Base-by-base conservation (phyloP, 2,113 vertebrate genomes). In the Malurus cyaneus region DNA sequence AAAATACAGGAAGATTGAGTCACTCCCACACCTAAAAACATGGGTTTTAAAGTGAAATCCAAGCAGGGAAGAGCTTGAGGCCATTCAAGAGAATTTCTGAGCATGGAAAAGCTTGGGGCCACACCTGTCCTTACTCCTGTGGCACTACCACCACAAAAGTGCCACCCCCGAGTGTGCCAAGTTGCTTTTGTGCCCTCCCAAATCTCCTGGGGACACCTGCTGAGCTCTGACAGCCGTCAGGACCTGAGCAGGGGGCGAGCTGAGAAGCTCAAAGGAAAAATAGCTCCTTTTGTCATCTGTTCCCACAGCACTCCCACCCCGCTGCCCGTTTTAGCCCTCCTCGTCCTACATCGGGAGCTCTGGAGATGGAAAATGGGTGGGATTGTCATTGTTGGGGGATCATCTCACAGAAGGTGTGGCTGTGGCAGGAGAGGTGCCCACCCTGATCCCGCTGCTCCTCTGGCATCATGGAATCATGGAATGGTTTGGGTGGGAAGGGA, bases 301-400 rank as follows among this genome's bases (percentile, higher is more conserved):
- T 96, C 34, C 74, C 47, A 26, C 71, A 49, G 41, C 77, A 78
- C 91, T 77, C 85, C 93, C 36, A 76, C 85, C 88, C 71, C 28
- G 5, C 11, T 77, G 82, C 89, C 88, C 15, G 50, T 65, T 93
- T 86, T 59, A 93, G 85, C 60, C 64, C 46, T 74, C 53, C 65
- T 11, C 4, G 62, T 53, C 90, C 96, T 29, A 62, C 62, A 39
- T 20, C 2, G 29, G 18, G n/a, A 83, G 59, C 71, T 46, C 66
- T 19, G 50, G 90, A 42, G 79, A 67, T 4, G 20, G 82, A n/a
- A 29, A 52, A 12, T 0, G 6, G 42, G 34, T 21, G 49, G 65
- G 14, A 21, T 32, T 49, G 36, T 1, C 2, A 54, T 53, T 60
- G 12, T 2, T 31, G 21, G 4, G 9, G 2, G 31, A 34, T 39